Conservation (phyloP, 1,140 invertebrate genomes). For the Agrypnia vestita region DNA sequence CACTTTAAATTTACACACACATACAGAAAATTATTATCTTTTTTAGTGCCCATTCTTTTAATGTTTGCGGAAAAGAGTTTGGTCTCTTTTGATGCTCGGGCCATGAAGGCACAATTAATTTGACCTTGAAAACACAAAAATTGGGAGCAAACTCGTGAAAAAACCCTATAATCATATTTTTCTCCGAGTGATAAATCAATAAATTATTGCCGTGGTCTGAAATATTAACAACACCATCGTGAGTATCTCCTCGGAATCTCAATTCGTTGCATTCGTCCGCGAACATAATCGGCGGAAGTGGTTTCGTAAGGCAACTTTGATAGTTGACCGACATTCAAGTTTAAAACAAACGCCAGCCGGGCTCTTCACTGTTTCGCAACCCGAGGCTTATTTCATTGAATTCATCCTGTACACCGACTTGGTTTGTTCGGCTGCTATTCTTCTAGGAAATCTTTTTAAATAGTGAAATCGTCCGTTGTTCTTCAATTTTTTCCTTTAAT, state of each 20-base stretch:
- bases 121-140: conserved; percentile 8
- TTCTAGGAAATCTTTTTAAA: conserved; percentile 21
- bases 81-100: too few species aligned
- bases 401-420: conserved; percentile 40
- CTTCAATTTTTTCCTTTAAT: too few species aligned
- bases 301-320: conserved; percentile 58
- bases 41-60: too few species aligned
- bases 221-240: conserved; percentile 34
- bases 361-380: conserved; percentile 51
- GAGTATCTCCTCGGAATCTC: conserved; percentile 33
- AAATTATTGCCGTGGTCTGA: conserved; percentile 5
- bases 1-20: too few species aligned
- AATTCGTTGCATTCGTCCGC: conserved; percentile 39
- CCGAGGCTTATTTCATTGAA: conserved; percentile 52
- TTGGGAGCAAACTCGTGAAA: neutral
- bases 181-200: conserved; percentile 33
- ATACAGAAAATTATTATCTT: too few species aligned
- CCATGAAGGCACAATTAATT: neutral
- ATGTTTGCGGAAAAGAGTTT: too few species aligned
- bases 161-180: conserved; percentile 2
- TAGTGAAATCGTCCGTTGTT: too few species aligned
- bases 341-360: conserved; percentile 53
- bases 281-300: conserved; percentile 58
- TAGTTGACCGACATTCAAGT: conserved; percentile 61
- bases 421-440: neutral